phyloP scores from a whole-genome alignment of 2,797 vertebrate species.

The Macrochelys suwanniensis region DNA sequence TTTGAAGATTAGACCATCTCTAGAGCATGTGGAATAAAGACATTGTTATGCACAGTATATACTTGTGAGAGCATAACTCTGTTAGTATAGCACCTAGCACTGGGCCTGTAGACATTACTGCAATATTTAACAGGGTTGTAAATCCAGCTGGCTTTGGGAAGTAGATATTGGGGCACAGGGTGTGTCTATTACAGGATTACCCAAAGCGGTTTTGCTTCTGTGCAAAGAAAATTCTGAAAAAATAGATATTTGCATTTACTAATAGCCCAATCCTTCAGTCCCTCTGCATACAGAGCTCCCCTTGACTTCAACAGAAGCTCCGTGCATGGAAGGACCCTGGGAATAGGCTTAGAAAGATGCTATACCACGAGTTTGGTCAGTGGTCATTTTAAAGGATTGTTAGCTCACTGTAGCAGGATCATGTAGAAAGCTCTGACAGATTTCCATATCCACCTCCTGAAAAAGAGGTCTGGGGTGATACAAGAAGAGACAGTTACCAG shows the following conservation, averaged over 20 bases:
- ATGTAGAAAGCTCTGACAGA: background rate
- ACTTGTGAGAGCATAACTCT: background rate
- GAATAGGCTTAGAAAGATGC: background rate
- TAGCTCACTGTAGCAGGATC: background rate
- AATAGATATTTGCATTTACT: background rate
- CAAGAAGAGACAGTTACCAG: fast-evolving
- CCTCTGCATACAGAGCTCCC: background rate
- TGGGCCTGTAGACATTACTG: background rate
- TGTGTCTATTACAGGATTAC: background rate
- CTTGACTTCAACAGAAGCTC: background rate
- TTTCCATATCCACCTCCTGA: background rate
- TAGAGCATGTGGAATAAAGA: background rate
- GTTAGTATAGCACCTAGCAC: background rate
- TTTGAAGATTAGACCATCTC: background rate
- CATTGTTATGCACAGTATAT: background rate
- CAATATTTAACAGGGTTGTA: background rate
- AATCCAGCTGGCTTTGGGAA: background rate
- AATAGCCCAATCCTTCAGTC: background rate
- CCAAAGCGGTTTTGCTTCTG: background rate
- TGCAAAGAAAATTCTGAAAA: background rate
- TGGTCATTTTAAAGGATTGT: background rate
- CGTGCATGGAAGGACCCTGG: fast-evolving
- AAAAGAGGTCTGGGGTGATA: fast-evolving
- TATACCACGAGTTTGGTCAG: background rate
- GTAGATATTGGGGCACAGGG: background rate